phyloP scores from a whole-genome alignment of 2,888 invertebrate genomes.

The Morpho deidamia region DNA sequence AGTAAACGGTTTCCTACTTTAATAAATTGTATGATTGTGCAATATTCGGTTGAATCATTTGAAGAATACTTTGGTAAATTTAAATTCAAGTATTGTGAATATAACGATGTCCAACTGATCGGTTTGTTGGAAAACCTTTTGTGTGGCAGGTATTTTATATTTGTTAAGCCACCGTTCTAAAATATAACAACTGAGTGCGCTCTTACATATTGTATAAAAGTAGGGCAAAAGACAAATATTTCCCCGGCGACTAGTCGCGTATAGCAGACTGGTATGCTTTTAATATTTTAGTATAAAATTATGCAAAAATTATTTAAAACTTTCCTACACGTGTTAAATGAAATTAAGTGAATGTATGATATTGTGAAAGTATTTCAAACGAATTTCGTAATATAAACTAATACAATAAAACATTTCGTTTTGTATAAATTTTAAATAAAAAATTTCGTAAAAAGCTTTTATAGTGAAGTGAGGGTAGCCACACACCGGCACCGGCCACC shows the following conservation, averaged over 20 bases:
- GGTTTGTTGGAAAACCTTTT: constrained; percentile 2
- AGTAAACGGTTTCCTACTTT: background rate
- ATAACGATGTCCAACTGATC: constrained; percentile 2
- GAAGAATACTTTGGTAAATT: no score
- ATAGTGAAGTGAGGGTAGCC: no score
- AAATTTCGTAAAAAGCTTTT: no score
- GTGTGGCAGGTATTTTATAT: constrained; percentile 4
- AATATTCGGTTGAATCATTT: background rate
- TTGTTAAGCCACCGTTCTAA: background rate
- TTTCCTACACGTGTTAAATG: no score
- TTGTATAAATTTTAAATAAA: no score
- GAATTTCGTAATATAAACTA: no score
- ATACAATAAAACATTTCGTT: no score
- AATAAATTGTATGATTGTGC: background rate
- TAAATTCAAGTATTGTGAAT: background rate
- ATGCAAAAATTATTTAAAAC: no score
- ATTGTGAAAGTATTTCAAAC: no score
- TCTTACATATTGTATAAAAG: constrained; percentile 2
- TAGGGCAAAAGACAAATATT: constrained; percentile 4
- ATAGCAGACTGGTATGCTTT: background rate
- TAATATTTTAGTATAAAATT: background rate
- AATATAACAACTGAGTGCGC: constrained; percentile 3
- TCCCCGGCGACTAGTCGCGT: background rate
- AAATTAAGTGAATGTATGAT: no score
- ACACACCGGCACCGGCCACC: no score